Evolutionary conservation across 2,113 vertebrate species (phyloP).

Genomic region (Cynopterus brachyotis): DNA sequence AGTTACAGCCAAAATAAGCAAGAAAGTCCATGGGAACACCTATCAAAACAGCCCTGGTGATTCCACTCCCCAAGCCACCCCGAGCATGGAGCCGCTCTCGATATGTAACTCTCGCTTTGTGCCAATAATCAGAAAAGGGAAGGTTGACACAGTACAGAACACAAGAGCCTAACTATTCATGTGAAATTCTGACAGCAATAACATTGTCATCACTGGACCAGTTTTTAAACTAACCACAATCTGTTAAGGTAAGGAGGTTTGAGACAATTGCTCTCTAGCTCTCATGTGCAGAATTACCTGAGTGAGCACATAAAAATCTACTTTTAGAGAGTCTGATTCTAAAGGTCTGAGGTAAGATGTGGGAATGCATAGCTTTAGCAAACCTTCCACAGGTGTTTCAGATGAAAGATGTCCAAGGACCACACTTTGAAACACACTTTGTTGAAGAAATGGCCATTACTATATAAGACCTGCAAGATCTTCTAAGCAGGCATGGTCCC

Average conservation of each 20-base stretch:
- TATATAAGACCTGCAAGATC: neutral
- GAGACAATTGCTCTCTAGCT: neutral
- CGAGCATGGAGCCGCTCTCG: neutral
- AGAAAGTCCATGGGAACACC: slow-evolving; percentile 23
- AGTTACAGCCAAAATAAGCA: slow-evolving; percentile 50
- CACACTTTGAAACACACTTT: neutral
- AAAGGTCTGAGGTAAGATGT: neutral
- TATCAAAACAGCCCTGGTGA: slow-evolving; percentile 28
- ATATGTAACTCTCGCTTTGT: slow-evolving; percentile 2
- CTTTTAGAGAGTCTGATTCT: neutral
- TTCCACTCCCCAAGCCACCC: neutral
- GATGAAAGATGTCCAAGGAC: neutral
- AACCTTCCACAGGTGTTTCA: neutral
- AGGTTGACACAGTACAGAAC: neutral
- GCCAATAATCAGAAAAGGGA: neutral
- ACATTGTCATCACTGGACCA: neutral
- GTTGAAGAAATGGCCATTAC: neutral
- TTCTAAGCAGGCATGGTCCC: neutral
- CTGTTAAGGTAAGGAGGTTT: neutral
- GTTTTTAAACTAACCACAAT: neutral
- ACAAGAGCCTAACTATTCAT: neutral
- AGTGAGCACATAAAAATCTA: neutral
- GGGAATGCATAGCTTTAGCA: neutral
- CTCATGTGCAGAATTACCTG: neutral
- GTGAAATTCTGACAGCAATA: neutral